Conservation (phyloP, 2,113 vertebrate species). For the Eolophus roseicapilla region DNA sequence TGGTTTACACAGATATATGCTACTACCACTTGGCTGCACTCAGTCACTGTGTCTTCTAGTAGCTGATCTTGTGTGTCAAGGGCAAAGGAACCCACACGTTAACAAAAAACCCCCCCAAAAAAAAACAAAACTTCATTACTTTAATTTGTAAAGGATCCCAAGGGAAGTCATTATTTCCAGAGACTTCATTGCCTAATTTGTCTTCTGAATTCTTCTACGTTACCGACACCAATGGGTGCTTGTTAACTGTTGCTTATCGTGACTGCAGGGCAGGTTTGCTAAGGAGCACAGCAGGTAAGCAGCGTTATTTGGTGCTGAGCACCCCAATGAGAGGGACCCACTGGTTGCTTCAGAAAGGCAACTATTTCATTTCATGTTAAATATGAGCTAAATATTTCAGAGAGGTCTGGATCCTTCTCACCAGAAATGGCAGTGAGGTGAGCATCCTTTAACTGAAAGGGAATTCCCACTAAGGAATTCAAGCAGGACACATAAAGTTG, state of each 20-base stretch:
- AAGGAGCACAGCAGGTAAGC: neutral
- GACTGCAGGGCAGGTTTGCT: neutral
- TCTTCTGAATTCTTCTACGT: constrained; percentile 28
- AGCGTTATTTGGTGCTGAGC: neutral
- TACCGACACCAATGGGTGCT: constrained; percentile 42
- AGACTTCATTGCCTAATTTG: constrained; percentile 65
- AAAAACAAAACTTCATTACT: constrained; percentile 58
- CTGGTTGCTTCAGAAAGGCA: neutral
- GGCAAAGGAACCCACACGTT: constrained; percentile 42
- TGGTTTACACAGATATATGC: constrained; percentile 15
- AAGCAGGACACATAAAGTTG: neutral
- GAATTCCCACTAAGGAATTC: neutral
- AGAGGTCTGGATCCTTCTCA: neutral
- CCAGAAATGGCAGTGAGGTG: neutral
- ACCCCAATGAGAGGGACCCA: neutral
- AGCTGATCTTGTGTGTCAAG: constrained; percentile 29
- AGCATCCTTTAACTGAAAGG: neutral
- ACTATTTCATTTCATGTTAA: neutral
- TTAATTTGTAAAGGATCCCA: constrained; percentile 61
- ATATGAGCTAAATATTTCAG: neutral
- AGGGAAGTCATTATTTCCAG: constrained; percentile 57
- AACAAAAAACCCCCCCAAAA: too few relatives aligned
- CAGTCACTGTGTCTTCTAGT: neutral
- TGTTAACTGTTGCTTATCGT: neutral
- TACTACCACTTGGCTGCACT: neutral